Percentiles rank a stretch among this genome's conserved stretches.
phyloP scores from a whole-genome alignment of 1,140 invertebrate species.

The Rhagoletis pomonella region DNA sequence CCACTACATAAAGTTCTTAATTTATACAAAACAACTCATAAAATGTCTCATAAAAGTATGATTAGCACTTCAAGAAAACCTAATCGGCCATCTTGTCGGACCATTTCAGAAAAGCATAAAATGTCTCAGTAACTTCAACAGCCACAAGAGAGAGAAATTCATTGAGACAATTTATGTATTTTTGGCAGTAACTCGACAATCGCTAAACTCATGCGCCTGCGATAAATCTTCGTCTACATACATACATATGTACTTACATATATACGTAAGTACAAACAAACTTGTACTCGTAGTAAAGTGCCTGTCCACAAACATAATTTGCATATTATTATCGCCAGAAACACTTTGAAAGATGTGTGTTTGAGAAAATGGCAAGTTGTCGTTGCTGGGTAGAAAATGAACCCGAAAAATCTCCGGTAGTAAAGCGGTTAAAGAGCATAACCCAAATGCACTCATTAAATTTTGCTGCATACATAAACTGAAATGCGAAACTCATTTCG shows the following conservation, averaged over 20 bases:
- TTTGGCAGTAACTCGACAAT: background rate
- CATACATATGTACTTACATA: background rate
- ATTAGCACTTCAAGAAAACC: slow-evolving; percentile 34
- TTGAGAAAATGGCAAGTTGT: background rate
- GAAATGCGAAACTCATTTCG: background rate
- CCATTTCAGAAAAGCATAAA: background rate
- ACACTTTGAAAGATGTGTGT: background rate
- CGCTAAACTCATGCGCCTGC: background rate
- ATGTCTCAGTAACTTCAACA: background rate
- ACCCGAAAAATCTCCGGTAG: background rate
- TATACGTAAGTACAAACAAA: too few species aligned
- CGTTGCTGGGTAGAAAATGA: background rate
- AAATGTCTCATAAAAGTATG: slow-evolving; percentile 25
- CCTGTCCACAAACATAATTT: background rate
- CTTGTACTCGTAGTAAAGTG: too few species aligned
- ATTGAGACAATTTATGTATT: slow-evolving; percentile 30
- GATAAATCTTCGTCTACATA: too few species aligned
- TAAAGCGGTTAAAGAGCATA: background rate
- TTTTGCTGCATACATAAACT: slow-evolving; percentile 24
- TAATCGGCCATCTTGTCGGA: background rate
- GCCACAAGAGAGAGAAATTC: background rate
- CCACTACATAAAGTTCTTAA: background rate
- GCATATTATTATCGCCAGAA: slow-evolving; percentile 5
- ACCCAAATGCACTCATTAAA: slow-evolving; percentile 12
- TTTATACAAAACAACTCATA: slow-evolving; percentile 44